phyloP scores from a whole-genome alignment of 2,888 invertebrate genomes.

The Ephialtes manifestator region DNA sequence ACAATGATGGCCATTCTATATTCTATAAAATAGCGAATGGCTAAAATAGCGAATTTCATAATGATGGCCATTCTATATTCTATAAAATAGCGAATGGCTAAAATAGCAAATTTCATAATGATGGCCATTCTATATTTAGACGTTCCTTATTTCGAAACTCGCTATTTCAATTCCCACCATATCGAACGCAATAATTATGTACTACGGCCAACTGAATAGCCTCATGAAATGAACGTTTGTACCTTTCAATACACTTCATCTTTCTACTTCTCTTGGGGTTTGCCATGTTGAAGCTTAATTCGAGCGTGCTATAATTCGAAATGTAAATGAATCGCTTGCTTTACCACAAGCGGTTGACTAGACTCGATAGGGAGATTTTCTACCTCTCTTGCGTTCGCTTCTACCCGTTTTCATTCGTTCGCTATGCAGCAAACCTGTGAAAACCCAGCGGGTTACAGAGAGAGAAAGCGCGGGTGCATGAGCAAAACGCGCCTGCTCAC shows the following conservation, averaged over 20 bases:
- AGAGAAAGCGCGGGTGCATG: conserved; percentile 48
- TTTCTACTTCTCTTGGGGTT: conserved; percentile 4
- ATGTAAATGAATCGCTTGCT: conserved; percentile 69
- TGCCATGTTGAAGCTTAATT: conserved; percentile 3
- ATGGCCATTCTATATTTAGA: too few relatives aligned
- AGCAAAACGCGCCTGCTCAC: conserved; percentile 74
- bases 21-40: too few relatives aligned
- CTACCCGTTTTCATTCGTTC: conserved; percentile 39
- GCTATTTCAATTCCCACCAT: too few relatives aligned
- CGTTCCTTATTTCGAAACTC: too few relatives aligned
- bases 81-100: too few relatives aligned
- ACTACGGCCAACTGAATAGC: neutral
- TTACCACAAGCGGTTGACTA: conserved; percentile 38
- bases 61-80: too few relatives aligned
- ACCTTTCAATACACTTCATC: neutral
- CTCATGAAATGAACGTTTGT: neutral
- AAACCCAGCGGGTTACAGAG: conserved; percentile 1
- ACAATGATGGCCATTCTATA: too few relatives aligned
- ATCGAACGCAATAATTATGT: too few relatives aligned
- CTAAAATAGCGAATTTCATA: too few relatives aligned
- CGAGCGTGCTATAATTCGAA: conserved; percentile 60
- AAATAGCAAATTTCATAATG: too few relatives aligned
- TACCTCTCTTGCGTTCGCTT: conserved; percentile 27
- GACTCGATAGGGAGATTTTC: conserved; percentile 43
- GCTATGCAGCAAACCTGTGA: neutral